A percentile compares a stretch with the other conserved stretches of the same genome.
phyloP scores from a whole-genome alignment of 2,113 vertebrate species.

The Carettochelys insculpta region DNA sequence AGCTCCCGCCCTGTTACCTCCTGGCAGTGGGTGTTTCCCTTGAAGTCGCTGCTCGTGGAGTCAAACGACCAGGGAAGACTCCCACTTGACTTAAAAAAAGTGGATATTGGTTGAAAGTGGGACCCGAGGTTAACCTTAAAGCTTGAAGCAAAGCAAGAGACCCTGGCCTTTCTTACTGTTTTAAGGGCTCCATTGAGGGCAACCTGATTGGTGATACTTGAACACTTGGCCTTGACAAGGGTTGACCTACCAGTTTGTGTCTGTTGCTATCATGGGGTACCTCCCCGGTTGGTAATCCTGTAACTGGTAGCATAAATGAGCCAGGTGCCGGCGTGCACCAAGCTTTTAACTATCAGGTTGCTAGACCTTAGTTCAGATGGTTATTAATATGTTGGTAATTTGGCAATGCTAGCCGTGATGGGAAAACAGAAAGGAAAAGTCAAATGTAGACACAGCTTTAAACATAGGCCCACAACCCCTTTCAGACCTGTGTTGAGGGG shows the following conservation, averaged over 20 bases:
- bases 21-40: too few species aligned
- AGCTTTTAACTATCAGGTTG: background rate
- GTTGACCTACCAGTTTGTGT: background rate
- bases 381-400: background rate
- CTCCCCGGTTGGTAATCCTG: background rate
- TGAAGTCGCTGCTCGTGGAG: background rate
- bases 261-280: background rate
- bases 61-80: background rate
- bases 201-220: background rate
- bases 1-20: background rate
- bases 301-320: background rate
- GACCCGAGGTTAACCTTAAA: background rate
- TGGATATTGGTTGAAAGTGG: rapidly evolving
- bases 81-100: background rate
- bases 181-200: background rate
- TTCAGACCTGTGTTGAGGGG: background rate
- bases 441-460: background rate
- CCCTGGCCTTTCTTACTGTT: background rate
- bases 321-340: background rate
- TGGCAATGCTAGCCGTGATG: background rate
- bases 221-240: background rate
- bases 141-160: background rate
- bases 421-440: background rate
- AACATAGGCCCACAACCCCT: background rate
- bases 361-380: background rate